Base-by-base conservation (phyloP, 2,797 vertebrate genomes). In the Microctenopoma stevenorrisi region DNA sequence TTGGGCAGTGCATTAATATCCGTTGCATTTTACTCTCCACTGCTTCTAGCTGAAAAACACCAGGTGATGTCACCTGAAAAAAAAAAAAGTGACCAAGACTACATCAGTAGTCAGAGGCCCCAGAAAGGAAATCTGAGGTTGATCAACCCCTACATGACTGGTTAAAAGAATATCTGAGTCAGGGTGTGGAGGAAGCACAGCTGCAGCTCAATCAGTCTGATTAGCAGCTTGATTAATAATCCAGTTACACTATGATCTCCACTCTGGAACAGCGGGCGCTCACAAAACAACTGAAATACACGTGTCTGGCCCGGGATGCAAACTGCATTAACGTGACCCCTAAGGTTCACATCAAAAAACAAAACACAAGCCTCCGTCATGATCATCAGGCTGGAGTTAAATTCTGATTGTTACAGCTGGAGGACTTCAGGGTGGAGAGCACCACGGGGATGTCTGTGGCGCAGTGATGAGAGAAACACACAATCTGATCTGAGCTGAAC, bases 121-220 rank as follows among this genome's bases (percentile, higher is more conserved):
- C 33, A 35, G 30, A 12, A 10, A 38, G 37, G 37, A 38, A 38
- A 12, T 12, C 37, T 38, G 37, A 38, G 10, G 11, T 11, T 12
- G 11, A 38, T 38, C 3, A 3, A 38, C 11, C 33, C 33, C 33
- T 35, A 8, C 7, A 9, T 35, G 33, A 35, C 11, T 11, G 38
- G 40, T 42, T 42, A 42, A 9, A 46, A 46, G n/a, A 12, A 35
- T 9, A 35, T 35, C 10, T 42, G 40, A 42, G 1, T 5, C n/a
- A 46, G 18, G 5, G 15, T 44, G 2, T 42, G 7, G 16, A 46
- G 61, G 30, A 18, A 28, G 65, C 37, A 40, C n/a, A 60, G 53
- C 53, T 43, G 52, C 44, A 56, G 5, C 58, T 35, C 33, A 75
- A 74, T 73, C 70, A 52, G 75, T 42, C 64, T 74, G 71, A 81